Evolutionary conservation across 1,140 invertebrate species (phyloP).

Genomic region (Eriosoma lanigerum): DNA sequence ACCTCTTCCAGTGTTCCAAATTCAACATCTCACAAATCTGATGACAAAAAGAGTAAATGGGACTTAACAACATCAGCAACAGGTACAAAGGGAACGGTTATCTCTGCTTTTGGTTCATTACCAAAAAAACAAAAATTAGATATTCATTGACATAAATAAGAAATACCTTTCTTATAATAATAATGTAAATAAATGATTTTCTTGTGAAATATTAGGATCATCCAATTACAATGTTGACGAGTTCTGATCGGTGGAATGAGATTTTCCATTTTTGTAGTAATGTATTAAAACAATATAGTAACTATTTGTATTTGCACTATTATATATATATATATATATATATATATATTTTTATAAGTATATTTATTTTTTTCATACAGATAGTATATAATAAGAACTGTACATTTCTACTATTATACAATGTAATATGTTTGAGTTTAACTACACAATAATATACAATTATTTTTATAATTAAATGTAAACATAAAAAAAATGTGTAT

Average conservation of each 20-base stretch:
- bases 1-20: constrained; percentile 59
- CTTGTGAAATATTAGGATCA: background rate
- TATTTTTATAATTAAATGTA: constrained; percentile 1
- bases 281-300: background rate
- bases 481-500: background rate
- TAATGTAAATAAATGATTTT: background rate
- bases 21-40: constrained; percentile 65
- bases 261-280: background rate
- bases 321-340: background rate
- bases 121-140: constrained; percentile 71
- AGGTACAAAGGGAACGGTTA: constrained; percentile 82
- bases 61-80: constrained; percentile 60
- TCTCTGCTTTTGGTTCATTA: constrained; percentile 84
- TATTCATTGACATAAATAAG: constrained; percentile 58
- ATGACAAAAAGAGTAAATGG: constrained; percentile 68
- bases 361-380: constrained; percentile 6
- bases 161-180: too few relatives aligned
- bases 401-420: constrained; percentile 16
- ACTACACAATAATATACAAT: background rate
- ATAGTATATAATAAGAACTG: constrained; percentile 1
- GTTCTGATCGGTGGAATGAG: background rate
- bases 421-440: too few relatives aligned
- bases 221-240: background rate
- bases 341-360: too few relatives aligned
- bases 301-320: background rate